Base-by-base conservation (phyloP, 2,888 invertebrate species). In the Nomada fucata region DNA sequence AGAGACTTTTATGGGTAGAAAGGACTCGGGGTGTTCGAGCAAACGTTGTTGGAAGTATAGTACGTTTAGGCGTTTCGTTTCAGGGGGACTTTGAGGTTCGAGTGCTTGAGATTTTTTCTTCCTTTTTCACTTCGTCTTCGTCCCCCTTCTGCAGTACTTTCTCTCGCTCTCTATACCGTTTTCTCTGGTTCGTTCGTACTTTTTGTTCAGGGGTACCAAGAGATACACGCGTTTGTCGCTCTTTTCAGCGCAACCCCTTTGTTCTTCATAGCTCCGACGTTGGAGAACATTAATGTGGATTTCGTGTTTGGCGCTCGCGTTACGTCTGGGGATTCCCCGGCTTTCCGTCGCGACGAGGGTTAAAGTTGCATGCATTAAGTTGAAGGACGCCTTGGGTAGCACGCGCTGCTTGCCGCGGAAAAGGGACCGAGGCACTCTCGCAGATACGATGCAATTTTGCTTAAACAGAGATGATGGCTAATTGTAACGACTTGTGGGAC, bases 1-100 rank as follows among this genome's bases (percentile, higher is more conserved):
- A 82, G 79, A 82, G 79, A 83, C 79, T 82, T 83, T 83, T 79
- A 84, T 53, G 63, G 70, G 68, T 18, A 52, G 74, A 71, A 82
- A 82, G 82, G 70, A 79, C 70, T 70, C 63, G 55, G 68, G 73
- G 65, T 80, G 71, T 76, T 77, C 83, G 77, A 78, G 83, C 82
- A 86, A 85, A 86, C 79, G 82, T 84, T 84, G 79, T 79, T 82
- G 69, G 63, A 67, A 29, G 73, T 55, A 29, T 52, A 42, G 72
- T 75, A 67, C 82, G 79, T 84, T 84, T 84, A 72, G 81, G 69
- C 72, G 72, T 72, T 60, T 71, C 80, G 65, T 79, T 82, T 68
- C 65, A 26, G 23, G 44, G 59, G 50, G 83, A 81, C 76, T 79
- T 79, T 72, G 75, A 71, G 64, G 50, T 55, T 57, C 78, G 67